Evolutionary conservation across 2,113 vertebrate genomes (phyloP).

Genomic region (Hemiscyllium ocellatum): DNA sequence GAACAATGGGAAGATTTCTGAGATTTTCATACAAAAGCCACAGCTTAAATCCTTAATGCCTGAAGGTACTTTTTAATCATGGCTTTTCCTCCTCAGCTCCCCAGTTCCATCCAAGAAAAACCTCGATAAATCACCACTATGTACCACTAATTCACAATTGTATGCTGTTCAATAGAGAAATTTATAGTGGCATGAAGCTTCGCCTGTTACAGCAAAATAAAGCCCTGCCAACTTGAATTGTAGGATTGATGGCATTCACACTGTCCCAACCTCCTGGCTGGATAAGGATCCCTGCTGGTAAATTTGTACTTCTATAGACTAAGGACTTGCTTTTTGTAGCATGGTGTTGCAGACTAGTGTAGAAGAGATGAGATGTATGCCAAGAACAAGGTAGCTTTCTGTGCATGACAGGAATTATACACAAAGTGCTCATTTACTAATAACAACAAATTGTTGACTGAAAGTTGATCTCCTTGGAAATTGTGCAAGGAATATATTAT

Average conservation of each 20-base stretch:
- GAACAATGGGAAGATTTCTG: background rate
- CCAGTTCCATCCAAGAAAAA: background rate
- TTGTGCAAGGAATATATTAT: background rate
- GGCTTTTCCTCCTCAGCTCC: background rate
- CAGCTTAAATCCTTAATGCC: conserved; percentile 18
- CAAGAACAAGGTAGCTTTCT: background rate
- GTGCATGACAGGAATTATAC: background rate
- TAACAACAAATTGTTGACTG: conserved; percentile 8
- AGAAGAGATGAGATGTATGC: background rate
- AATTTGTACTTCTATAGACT: background rate
- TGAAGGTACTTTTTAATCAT: conserved; percentile 30
- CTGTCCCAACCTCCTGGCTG: background rate
- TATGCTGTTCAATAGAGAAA: background rate
- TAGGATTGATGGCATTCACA: conserved; percentile 13
- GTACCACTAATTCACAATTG: background rate
- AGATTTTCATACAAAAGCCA: background rate
- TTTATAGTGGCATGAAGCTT: background rate
- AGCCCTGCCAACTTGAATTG: background rate
- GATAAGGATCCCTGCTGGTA: background rate
- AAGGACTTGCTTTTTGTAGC: background rate
- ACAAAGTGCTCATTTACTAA: background rate
- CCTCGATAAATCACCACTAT: background rate
- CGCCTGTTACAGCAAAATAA: background rate
- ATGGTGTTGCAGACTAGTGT: background rate
- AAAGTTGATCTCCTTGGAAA: background rate